Conservation (phyloP, 2,888 invertebrate species). For the Leucophenga montana region DNA sequence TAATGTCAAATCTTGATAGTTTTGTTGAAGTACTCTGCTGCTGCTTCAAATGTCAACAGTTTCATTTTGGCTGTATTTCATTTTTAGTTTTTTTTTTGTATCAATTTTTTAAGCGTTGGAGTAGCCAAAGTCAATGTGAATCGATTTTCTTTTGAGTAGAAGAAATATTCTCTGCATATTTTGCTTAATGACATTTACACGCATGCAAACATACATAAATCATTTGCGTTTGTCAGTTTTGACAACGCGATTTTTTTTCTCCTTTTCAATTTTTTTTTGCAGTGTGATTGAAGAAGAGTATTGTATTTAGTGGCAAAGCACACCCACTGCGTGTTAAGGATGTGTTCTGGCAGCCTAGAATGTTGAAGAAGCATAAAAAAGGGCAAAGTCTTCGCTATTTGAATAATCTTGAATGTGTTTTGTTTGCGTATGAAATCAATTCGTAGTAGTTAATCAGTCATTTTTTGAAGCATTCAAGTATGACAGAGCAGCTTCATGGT, state of each 20-base stretch:
- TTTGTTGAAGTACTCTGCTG: slow-evolving; percentile 37
- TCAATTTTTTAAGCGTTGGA: slow-evolving; percentile 11
- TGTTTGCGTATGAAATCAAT: slow-evolving; percentile 59
- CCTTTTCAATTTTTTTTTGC: slow-evolving; percentile 7
- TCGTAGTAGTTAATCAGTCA: slow-evolving; percentile 61
- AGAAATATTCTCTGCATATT: neutral
- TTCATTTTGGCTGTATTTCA: slow-evolving; percentile 16
- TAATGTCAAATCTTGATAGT: slow-evolving; percentile 63
- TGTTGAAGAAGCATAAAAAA: neutral
- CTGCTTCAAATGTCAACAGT: slow-evolving; percentile 52
- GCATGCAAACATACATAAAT: slow-evolving; percentile 69
- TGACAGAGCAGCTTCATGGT: neutral
- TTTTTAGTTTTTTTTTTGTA: neutral
- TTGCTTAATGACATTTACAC: slow-evolving; percentile 69
- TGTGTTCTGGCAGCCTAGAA: neutral
- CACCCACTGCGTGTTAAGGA: slow-evolving; percentile 30
- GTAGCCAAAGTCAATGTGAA: slow-evolving; percentile 5
- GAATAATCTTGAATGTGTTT: neutral
- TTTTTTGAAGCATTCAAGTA: slow-evolving; percentile 34
- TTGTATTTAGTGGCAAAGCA: slow-evolving; percentile 10
- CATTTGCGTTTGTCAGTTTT: slow-evolving; percentile 69
- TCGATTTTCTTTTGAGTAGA: slow-evolving; percentile 15
- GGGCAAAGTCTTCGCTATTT: neutral
- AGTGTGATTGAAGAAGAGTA: slow-evolving; percentile 16
- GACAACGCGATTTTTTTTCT: slow-evolving; percentile 48